Base-by-base conservation (phyloP, 1,140 invertebrate genomes). In the Drosophila quadrilineata region DNA sequence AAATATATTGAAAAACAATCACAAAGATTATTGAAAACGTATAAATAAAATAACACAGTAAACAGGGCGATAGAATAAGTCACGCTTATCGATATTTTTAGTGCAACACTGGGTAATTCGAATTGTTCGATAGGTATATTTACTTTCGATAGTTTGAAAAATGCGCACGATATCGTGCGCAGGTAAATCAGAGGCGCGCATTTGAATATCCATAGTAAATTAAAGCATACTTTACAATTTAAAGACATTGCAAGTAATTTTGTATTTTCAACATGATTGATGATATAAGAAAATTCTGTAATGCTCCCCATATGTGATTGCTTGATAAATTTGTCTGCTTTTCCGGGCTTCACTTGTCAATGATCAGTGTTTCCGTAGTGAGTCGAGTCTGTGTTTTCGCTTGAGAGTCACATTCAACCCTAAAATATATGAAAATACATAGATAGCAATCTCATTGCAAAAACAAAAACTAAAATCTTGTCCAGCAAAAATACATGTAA, bases 271-370 rank as follows among this genome's bases (percentile, higher is more conserved):
- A 33, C 19, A 29, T 85, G 79, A 84, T 84, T 79, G 64, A 84
- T 84, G 66, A 56, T 58, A 40, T 21, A 48, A 12, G 48, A 38
- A 31, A 24, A 14, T 45, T 35, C 36, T 41, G 36, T 22, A 24
- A 36, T 52, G 62, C 62, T 75, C 72, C 76, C 67, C 72, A 49
- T 36, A 53, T 10, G 19, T 35, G n/a, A 8, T 28, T 52, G 22
- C 40, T 74, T 85, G 79, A 85, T 85, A 85, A 86, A 85, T 85
- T 85, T 85, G 79, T 85, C 79, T 86, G 80, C 62, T 50, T 72
- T 85, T 85, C 74, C 80, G 76, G 77, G 10, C 35, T 63, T 38
- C 29, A 33, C 63, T 17, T 8, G 38, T 43, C 36, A 68, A 21
- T 76, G 84, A 87, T 87, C 84, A 87, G 80, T 84, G 68, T 62